Evolutionary conservation across 1,140 invertebrate species (phyloP).

Genomic region (Eriocheir sinensis): DNA sequence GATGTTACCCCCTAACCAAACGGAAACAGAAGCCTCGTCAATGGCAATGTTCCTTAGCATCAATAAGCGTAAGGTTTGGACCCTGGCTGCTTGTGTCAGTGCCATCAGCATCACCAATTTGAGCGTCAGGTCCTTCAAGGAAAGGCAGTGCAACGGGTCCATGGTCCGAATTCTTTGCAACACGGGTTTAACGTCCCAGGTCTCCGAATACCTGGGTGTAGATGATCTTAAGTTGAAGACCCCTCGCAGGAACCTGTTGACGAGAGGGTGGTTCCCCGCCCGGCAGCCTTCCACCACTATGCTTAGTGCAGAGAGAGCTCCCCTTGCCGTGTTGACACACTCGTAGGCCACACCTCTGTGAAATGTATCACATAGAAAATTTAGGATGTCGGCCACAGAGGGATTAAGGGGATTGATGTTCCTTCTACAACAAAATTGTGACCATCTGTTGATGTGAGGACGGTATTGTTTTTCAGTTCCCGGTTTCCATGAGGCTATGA

Average conservation of each 20-base stretch:
- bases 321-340: conserved; percentile 9
- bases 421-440: conserved; percentile 13
- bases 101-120: too few relatives aligned
- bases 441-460: conserved; percentile 17
- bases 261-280: conserved; percentile 32
- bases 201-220: conserved; percentile 30
- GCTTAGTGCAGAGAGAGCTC: neutral
- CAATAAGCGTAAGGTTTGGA: too few relatives aligned
- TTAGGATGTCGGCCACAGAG: neutral
- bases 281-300: conserved; percentile 3
- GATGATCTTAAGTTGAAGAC: neutral
- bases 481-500: conserved; percentile 34
- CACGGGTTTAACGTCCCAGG: conserved; percentile 19
- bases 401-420: conserved; percentile 17
- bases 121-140: conserved; percentile 34
- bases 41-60: too few relatives aligned
- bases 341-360: conserved; percentile 7
- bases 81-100: too few relatives aligned
- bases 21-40: too few relatives aligned
- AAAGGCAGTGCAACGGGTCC: neutral
- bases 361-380: neutral
- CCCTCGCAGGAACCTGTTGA: neutral
- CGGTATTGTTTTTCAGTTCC: conserved; percentile 31
- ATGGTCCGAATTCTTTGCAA: conserved; percentile 16
- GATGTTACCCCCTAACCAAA: conserved; percentile 8